A percentile compares a stretch with the other conserved stretches of the same genome.
These are phyloP conservation scores for Eulimnadia texana DNA, from an alignment of 1,140 invertebrate species.

Conservation along the genomic window DNA sequence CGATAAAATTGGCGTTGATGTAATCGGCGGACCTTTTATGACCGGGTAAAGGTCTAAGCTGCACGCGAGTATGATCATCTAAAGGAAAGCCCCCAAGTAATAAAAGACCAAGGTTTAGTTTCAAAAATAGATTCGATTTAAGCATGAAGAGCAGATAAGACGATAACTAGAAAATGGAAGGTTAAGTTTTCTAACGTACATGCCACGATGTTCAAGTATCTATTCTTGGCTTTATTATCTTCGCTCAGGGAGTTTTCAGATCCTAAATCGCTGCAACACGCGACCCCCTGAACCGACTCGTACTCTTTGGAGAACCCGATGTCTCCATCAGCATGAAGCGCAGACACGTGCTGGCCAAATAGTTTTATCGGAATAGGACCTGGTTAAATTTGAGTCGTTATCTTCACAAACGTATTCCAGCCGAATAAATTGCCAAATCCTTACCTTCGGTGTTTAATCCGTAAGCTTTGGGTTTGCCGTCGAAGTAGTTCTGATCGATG, in stretches of 20 bases:
- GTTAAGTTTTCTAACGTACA: constrained; percentile 45
- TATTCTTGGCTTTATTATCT: constrained; percentile 85
- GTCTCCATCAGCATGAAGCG: constrained; percentile 71
- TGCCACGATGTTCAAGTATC: constrained; percentile 88
- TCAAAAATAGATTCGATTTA: not conserved
- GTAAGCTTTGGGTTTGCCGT: not conserved
- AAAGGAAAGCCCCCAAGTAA: constrained; percentile 25
- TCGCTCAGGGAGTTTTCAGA: constrained; percentile 67
- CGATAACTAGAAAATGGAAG: not conserved
- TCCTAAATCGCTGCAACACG: not conserved
- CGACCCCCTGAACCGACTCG: constrained; percentile 65
- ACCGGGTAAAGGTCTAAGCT: constrained; percentile 55
- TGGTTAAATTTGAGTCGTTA: too few relatives aligned
- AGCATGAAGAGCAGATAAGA: not conserved
- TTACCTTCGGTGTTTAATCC: constrained; percentile 2
- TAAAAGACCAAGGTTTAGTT: not conserved
- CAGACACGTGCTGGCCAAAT: constrained; percentile 63
- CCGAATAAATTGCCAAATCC: too few relatives aligned
- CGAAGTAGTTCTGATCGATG: not conserved
- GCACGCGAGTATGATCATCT: constrained; percentile 89
- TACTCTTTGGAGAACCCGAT: constrained; percentile 82
- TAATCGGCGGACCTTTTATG: constrained; percentile 68
- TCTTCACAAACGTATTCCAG: too few relatives aligned
- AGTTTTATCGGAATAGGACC: constrained; percentile 52
- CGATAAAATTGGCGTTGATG: constrained; percentile 94